phyloP scores from a whole-genome alignment of 2,113 vertebrate species.

The Madoqua kirkii region DNA sequence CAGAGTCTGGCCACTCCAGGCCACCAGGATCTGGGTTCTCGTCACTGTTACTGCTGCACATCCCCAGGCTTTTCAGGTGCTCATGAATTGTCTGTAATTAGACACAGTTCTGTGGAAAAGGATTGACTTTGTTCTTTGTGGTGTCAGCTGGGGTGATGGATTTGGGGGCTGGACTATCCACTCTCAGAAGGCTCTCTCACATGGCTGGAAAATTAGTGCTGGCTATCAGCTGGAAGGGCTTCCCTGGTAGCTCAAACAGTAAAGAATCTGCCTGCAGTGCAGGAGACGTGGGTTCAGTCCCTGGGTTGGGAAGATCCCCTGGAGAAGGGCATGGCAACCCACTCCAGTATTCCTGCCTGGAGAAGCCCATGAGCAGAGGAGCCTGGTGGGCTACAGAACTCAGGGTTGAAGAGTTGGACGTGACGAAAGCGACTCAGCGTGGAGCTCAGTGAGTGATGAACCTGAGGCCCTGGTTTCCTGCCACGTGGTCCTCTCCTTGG shows the following conservation, averaged over 20 bases:
- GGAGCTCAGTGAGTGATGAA: not conserved
- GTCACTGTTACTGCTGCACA: not conserved
- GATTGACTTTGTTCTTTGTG: not conserved
- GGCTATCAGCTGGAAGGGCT: not conserved
- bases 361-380: not conserved
- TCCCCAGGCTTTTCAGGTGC: no score
- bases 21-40: not conserved
- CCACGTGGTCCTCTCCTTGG: rapidly evolving
- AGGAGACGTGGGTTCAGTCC: rapidly evolving
- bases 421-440: rapidly evolving
- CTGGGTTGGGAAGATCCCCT: not conserved
- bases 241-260: not conserved
- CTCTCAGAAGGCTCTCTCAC: not conserved
- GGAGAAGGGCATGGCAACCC: not conserved
- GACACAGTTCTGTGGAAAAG: not conserved
- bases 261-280: not conserved
- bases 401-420: not conserved
- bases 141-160: not conserved
- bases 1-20: not conserved
- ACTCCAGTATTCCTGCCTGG: not conserved
- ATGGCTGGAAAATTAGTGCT: not conserved
- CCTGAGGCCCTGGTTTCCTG: not conserved
- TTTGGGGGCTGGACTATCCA: not conserved
- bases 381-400: not conserved
- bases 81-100: not conserved